These are phyloP conservation scores for Omphaloscelis lunosa DNA, from an alignment of 2,888 invertebrate genomes.

Conservation along the genomic window DNA sequence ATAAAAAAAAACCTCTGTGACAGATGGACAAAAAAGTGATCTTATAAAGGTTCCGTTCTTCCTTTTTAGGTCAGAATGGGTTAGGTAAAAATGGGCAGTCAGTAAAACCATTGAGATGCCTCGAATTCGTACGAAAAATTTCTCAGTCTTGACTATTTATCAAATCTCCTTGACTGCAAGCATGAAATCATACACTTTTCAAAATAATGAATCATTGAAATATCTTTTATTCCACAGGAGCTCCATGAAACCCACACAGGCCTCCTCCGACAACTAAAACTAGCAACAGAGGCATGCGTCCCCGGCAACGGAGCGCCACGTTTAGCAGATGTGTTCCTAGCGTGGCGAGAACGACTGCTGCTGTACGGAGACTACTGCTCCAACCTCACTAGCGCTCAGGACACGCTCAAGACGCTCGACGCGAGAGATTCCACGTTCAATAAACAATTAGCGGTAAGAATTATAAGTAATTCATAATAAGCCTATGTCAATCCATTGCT, in stretches of 20 bases:
- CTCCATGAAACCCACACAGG: slow-evolving; percentile 96
- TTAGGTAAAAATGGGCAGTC: too few relatives aligned
- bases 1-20: neutral
- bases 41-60: too few relatives aligned
- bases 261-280: slow-evolving; percentile 95
- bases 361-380: slow-evolving; percentile 99
- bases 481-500: too few relatives aligned
- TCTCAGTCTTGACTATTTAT: neutral
- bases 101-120: too few relatives aligned
- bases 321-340: slow-evolving; percentile 96
- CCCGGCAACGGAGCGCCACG: slow-evolving; percentile 86
- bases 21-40: too few relatives aligned
- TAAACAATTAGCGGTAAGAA: slow-evolving; percentile 92
- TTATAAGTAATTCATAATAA: neutral
- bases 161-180: neutral
- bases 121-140: neutral
- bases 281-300: slow-evolving; percentile 92
- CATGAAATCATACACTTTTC: neutral
- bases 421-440: slow-evolving; percentile 92
- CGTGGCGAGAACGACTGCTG: slow-evolving; percentile 97
- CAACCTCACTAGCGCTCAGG: slow-evolving; percentile 97
- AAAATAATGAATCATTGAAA: too few relatives aligned
- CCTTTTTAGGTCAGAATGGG: too few relatives aligned
- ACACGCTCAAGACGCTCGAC: slow-evolving; percentile 94
- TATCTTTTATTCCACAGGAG: slow-evolving; percentile 89